phyloP scores from a whole-genome alignment of 2,113 vertebrate genomes.

The Aythya baeri region DNA sequence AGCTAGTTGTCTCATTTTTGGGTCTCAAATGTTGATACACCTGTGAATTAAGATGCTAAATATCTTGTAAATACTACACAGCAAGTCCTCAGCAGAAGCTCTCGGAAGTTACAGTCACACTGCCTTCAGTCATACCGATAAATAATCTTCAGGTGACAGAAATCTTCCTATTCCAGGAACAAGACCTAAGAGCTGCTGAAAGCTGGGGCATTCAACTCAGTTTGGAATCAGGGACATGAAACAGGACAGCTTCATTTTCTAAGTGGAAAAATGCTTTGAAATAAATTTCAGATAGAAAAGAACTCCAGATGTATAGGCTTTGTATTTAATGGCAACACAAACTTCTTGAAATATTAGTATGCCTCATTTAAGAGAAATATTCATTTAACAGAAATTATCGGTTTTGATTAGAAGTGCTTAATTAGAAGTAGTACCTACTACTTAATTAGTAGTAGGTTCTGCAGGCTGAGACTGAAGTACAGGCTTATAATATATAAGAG shows the following conservation, averaged over 20 bases:
- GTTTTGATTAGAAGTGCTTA: background rate
- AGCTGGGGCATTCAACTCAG: background rate
- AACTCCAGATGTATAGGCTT: background rate
- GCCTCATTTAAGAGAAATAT: background rate
- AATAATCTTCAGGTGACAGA: background rate
- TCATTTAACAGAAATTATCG: background rate
- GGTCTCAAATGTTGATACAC: background rate
- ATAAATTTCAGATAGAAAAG: background rate
- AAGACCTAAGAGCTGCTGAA: background rate
- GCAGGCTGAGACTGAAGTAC: background rate
- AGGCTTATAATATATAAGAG: background rate
- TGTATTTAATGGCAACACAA: background rate
- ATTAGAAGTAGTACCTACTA: background rate
- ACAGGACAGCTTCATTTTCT: background rate
- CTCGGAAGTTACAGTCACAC: fast-evolving
- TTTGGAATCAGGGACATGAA: background rate
- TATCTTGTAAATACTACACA: background rate
- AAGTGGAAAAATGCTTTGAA: background rate
- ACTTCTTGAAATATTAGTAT: background rate
- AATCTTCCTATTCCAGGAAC: background rate
- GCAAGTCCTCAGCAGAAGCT: background rate
- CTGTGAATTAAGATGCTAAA: background rate
- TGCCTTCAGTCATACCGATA: background rate
- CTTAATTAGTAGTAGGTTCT: background rate
- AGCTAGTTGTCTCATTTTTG: background rate